phyloP scores from a whole-genome alignment of 2,888 invertebrate species.

The Philereme transversata region DNA sequence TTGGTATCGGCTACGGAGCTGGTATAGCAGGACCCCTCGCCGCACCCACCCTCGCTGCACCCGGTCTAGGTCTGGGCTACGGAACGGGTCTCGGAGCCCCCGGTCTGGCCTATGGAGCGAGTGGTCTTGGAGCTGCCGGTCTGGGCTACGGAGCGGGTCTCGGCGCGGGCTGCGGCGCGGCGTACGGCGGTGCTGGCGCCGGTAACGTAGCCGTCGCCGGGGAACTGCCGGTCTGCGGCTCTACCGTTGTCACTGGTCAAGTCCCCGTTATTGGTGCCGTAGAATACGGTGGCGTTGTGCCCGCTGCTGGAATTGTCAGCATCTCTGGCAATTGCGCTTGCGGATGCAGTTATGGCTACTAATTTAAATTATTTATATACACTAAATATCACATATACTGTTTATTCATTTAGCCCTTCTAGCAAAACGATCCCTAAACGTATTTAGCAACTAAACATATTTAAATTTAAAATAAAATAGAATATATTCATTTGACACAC shows the following conservation, averaged over 20 bases:
- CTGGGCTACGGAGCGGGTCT: conserved; percentile 12
- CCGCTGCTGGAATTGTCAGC: conserved; percentile 44
- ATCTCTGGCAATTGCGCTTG: conserved; percentile 33
- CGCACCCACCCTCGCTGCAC: conserved; percentile 2
- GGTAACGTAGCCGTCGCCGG: conserved; percentile 51
- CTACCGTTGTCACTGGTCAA: conserved; percentile 46
- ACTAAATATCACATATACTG: neutral
- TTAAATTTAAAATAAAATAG: too few relatives aligned
- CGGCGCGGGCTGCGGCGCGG: conserved; percentile 34
- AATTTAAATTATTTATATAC: neutral
- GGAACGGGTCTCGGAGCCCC: conserved; percentile 13
- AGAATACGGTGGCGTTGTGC: conserved; percentile 46
- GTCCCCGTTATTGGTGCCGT: conserved; percentile 55
- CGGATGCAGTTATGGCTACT: conserved; percentile 14
- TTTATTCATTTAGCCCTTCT: too few relatives aligned
- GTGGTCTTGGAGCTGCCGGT: conserved; percentile 12
- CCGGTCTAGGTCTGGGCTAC: conserved; percentile 10
- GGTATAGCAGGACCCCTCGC: conserved; percentile 12
- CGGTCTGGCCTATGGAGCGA: conserved; percentile 6
- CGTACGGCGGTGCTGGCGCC: conserved; percentile 45
- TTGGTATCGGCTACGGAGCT: conserved; percentile 10
- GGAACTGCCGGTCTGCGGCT: conserved; percentile 48
- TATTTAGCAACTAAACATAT: too few relatives aligned
- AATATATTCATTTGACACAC: too few relatives aligned
- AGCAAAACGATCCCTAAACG: too few relatives aligned